Percentiles rank a stretch among this genome's conserved stretches.
phyloP scores from a whole-genome alignment of 2,888 invertebrate species.

The Hetaerina titia region DNA sequence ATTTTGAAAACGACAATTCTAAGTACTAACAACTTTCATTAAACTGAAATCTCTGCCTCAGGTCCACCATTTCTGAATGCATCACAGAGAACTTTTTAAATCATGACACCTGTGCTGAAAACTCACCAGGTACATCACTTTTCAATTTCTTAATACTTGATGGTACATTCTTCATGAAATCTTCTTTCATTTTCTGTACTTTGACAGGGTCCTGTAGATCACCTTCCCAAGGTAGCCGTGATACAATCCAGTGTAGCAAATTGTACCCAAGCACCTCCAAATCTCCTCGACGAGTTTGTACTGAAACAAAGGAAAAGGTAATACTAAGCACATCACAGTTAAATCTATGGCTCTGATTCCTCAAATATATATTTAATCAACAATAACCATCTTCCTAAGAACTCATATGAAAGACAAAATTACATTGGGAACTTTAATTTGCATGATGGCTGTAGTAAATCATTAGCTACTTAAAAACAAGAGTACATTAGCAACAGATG shows the following conservation, averaged over 20 bases:
- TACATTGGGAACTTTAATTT: too few species aligned
- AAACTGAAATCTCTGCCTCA: background rate
- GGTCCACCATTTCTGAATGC: background rate
- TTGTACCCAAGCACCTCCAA: conserved; percentile 79
- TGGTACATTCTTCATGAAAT: conserved; percentile 82
- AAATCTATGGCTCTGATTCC: too few species aligned
- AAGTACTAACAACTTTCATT: background rate
- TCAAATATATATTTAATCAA: too few species aligned
- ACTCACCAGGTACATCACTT: conserved; percentile 69
- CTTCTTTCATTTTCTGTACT: conserved; percentile 85
- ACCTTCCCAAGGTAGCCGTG: conserved; percentile 88
- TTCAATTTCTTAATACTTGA: conserved; percentile 76
- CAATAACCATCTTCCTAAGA: too few species aligned
- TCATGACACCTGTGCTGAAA: background rate
- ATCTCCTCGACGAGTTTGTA: conserved; percentile 77
- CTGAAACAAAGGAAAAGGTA: conserved; percentile 72
- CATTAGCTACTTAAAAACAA: too few species aligned
- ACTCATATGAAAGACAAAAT: too few species aligned
- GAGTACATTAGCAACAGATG: too few species aligned
- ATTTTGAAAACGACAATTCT: background rate
- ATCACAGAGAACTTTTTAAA: background rate
- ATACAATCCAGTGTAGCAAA: conserved; percentile 77
- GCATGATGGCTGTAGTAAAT: too few species aligned
- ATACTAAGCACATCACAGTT: background rate
- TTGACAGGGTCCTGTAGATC: conserved; percentile 80